Conservation (phyloP, 30 jellyfish, hydroid and myxozoan species). For the Phacellophora camtschatica region DNA sequence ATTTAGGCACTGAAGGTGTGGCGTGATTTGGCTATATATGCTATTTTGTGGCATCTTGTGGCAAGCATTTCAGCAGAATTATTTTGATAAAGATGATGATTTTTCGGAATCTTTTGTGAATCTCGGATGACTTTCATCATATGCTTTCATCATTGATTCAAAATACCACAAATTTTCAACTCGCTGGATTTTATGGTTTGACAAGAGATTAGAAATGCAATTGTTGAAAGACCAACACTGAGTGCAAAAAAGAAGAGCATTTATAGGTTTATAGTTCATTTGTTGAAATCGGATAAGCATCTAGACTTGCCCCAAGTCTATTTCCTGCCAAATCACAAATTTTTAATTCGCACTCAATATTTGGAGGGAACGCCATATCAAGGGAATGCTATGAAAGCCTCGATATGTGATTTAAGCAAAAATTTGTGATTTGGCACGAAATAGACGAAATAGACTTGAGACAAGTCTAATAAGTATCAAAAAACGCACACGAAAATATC, state of each 20-base stretch:
- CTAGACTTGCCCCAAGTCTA: too few relatives aligned
- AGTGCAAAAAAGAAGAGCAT: neutral
- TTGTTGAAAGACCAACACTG: slow-evolving; percentile 4
- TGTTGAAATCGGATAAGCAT: too few relatives aligned
- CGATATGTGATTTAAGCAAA: too few relatives aligned
- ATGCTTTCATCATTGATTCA: slow-evolving; percentile 8
- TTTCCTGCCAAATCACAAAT: too few relatives aligned
- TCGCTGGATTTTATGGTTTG: slow-evolving; percentile 9
- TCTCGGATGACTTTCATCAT: slow-evolving; percentile 1
- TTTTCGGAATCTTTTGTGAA: slow-evolving; percentile 1
- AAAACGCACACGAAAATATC: too few relatives aligned
- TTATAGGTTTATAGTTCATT: too few relatives aligned
- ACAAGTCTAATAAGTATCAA: too few relatives aligned
- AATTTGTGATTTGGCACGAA: too few relatives aligned
- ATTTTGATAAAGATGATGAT: neutral
- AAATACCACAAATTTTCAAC: slow-evolving; percentile 4
- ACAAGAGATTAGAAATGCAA: neutral
- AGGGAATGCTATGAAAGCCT: too few relatives aligned
- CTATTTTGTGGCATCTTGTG: neutral
- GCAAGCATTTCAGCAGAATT: neutral
- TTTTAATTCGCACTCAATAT: too few relatives aligned
- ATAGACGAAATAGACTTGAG: too few relatives aligned
- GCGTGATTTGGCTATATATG: neutral
- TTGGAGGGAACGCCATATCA: too few relatives aligned
- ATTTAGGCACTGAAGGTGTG: neutral